Conservation (phyloP, 2,113 vertebrate genomes). For the Perca flavescens region DNA sequence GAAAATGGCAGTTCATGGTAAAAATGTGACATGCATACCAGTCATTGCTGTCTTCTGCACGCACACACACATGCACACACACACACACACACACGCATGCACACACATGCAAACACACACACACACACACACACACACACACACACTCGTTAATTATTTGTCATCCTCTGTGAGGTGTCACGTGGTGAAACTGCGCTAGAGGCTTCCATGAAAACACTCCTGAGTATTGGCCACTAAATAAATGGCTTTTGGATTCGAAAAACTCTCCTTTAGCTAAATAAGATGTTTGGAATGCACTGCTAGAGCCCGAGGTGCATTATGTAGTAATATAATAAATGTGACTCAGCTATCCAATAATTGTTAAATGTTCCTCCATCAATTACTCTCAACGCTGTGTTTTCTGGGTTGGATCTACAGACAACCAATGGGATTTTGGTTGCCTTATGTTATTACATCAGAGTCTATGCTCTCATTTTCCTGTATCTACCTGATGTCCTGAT, state of each 20-base stretch:
- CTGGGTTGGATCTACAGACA: slow-evolving; percentile 47
- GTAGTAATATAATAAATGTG: slow-evolving; percentile 71
- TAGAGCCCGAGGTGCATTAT: slow-evolving; percentile 52
- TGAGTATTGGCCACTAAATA: slow-evolving; percentile 57
- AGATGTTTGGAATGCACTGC: slow-evolving; percentile 73
- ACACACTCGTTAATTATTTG: slow-evolving; percentile 70
- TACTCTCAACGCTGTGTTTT: slow-evolving; percentile 60
- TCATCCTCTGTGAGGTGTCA: slow-evolving; percentile 65
- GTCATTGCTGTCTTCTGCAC: slow-evolving; percentile 23
- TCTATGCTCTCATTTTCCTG: slow-evolving; percentile 10
- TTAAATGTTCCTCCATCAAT: slow-evolving; percentile 72
- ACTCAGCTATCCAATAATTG: slow-evolving; percentile 73
- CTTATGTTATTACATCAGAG: not conserved
- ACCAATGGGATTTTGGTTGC: slow-evolving; percentile 45
- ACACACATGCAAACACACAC: slow-evolving; percentile 11
- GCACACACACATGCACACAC: slow-evolving; percentile 3
- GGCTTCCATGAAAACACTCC: slow-evolving; percentile 49
- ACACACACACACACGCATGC: slow-evolving; percentile 3
- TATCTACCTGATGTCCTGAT: slow-evolving; percentile 14
- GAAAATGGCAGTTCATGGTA: slow-evolving; percentile 50
- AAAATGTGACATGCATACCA: slow-evolving; percentile 41
- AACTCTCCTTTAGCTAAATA: slow-evolving; percentile 74
- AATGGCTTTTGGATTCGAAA: slow-evolving; percentile 71
- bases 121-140: slow-evolving; percentile 12
- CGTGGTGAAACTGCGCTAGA: slow-evolving; percentile 52